Evolutionary conservation across 2,888 invertebrate genomes (phyloP).

Genomic region (Yponomeuta plumbellus): DNA sequence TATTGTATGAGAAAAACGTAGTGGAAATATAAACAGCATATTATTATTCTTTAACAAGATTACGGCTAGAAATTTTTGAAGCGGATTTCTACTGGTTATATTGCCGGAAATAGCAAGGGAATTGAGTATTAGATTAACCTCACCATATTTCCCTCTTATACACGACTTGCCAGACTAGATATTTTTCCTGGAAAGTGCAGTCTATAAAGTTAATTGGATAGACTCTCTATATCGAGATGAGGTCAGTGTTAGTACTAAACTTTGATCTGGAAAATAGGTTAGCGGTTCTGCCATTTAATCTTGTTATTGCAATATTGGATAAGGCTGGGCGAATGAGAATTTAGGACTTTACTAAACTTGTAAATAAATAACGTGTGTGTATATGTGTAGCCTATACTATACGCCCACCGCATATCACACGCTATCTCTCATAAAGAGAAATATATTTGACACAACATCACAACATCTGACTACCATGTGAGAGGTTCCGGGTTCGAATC

Average conservation of each 20-base stretch:
- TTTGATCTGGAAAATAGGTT: not conserved
- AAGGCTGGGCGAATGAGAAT: not conserved
- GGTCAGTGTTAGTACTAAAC: not conserved
- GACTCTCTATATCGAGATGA: not conserved
- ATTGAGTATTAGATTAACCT: not conserved
- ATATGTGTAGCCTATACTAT: too few species aligned
- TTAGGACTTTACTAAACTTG: not conserved
- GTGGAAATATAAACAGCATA: not conserved
- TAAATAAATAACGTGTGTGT: not conserved
- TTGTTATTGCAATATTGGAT: conserved; percentile 2
- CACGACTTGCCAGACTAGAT: not conserved
- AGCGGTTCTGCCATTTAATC: not conserved
- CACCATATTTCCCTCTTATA: not conserved
- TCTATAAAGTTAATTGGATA: conserved; percentile 4
- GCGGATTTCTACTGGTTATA: not conserved
- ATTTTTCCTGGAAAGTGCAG: not conserved
- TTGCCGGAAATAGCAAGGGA: not conserved
- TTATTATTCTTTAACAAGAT: not conserved
- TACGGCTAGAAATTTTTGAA: not conserved
- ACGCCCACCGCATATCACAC: too few species aligned
- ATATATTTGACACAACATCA: too few species aligned
- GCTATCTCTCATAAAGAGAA: too few species aligned
- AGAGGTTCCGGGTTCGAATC: too few species aligned
- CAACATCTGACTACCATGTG: too few species aligned
- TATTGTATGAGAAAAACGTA: too few species aligned